Evolutionary conservation across 2,888 invertebrate species (phyloP), one percentile per base, ranked within the genome.

Genomic region (Andrena praecox): DNA sequence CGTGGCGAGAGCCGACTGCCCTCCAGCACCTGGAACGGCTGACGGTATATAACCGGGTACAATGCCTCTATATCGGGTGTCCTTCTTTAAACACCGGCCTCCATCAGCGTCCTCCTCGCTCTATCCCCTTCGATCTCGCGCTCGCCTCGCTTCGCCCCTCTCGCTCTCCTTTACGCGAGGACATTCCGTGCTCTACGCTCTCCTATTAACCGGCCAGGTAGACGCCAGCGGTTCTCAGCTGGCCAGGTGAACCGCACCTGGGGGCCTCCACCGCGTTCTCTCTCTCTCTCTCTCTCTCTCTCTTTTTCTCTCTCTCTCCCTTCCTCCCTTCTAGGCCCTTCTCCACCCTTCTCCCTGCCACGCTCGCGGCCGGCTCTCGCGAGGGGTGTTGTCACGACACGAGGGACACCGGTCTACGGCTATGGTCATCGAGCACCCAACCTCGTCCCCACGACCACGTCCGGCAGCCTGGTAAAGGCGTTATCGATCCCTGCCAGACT

Each of bases 1-100:
- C 84, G 85, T 81, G 83, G 76, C 86, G 84, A 89, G 80, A 83
- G 86, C 86, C 89, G 88, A 87, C 90, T 89, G 87, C 85, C 82
- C 86, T 85, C 86, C 85, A 83, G 89, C 90, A 91, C 90, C 91
- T 91, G 91, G 91, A 87, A 87, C 87, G 89, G 88, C 85, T 87
- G 89, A 90, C 88, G 90, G 86, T 82, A 70, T 82, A 70, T n/a
- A 84, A 88, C 84, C 85, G 89, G 87, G 91, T 91, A 91, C 90
- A 91, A 91, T 91, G 90, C 90, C 91, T 90, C 80, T 86, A 86
- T 83, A 85, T 83, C 84, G 85, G 80, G 85, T 89, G 88, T 91
- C 90, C 90, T 89, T 88, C 87, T 90, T 87, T 84, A 83, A 84
- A 84, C 85, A 78, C 70, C 80, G 62, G 66, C 77, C 70, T 70